Evolutionary conservation across 1,140 invertebrate genomes (phyloP).

Genomic region (Listronotus bonariensis): DNA sequence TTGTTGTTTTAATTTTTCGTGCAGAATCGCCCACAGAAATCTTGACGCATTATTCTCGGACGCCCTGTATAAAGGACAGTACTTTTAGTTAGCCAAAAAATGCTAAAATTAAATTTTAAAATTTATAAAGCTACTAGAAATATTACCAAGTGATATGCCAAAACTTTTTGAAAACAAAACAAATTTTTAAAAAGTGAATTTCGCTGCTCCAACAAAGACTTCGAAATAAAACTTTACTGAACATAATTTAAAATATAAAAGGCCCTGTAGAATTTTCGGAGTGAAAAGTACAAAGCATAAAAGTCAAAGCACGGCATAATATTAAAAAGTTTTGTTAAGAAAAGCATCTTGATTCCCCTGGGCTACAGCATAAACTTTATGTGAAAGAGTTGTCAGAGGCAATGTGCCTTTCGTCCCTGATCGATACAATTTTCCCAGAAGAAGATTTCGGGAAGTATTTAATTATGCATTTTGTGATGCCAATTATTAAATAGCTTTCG

Average conservation of each 20-base stretch:
- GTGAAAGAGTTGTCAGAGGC: conserved; percentile 53
- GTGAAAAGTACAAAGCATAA: conserved; percentile 44
- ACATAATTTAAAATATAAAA: background rate
- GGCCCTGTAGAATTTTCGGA: conserved; percentile 34
- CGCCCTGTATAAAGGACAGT: too few species aligned
- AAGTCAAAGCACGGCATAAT: conserved; percentile 46
- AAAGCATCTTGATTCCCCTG: conserved; percentile 47
- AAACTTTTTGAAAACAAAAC: too few species aligned
- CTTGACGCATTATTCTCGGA: too few species aligned
- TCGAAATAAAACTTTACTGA: too few species aligned
- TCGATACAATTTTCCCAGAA: conserved; percentile 41
- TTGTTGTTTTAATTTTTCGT: too few species aligned
- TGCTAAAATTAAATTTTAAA: too few species aligned
- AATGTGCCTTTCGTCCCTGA: conserved; percentile 41
- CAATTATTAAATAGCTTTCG: conserved; percentile 20
- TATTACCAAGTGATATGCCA: too few species aligned
- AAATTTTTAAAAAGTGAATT: too few species aligned
- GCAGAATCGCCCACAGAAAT: too few species aligned
- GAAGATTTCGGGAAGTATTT: conserved; percentile 22
- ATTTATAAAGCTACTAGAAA: too few species aligned
- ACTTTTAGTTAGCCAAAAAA: too few species aligned
- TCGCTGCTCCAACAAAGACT: too few species aligned
- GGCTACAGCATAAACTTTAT: conserved; percentile 48
- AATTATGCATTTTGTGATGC: conserved; percentile 12
- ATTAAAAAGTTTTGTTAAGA: conserved; percentile 48